A percentile compares a stretch with the other conserved stretches of the same genome.
phyloP scores from a whole-genome alignment of 2,113 vertebrate genomes.

The Toxotes jaculatrix region DNA sequence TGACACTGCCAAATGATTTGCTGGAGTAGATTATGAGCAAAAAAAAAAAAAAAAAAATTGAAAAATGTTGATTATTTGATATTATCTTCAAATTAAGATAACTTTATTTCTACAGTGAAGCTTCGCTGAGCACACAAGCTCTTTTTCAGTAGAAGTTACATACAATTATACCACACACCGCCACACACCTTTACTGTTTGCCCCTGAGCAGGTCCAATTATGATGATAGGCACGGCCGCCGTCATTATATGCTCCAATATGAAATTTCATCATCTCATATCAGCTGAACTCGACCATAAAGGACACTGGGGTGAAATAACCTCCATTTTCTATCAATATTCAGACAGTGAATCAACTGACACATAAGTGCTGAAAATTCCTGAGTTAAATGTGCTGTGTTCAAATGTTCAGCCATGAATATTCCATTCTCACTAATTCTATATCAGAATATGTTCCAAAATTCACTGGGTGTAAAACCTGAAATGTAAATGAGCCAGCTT shows the following conservation, averaged over 20 bases:
- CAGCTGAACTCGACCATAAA: constrained; percentile 57
- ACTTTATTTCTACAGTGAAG: not conserved
- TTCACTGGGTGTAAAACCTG: not conserved
- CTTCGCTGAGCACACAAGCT: constrained; percentile 20
- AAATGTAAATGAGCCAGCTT: constrained; percentile 51
- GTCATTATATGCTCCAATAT: constrained; percentile 43
- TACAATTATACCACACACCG: constrained; percentile 25
- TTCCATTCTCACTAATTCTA: constrained; percentile 18
- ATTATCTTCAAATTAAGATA: constrained; percentile 13
- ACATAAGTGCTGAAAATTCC: constrained; percentile 11
- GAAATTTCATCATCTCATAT: constrained; percentile 65
- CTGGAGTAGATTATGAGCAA: constrained; percentile 3
- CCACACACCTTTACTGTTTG: constrained; percentile 37
- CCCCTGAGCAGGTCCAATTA: constrained; percentile 48
- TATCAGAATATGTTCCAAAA: constrained; percentile 17
- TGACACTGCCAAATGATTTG: constrained; percentile 14
- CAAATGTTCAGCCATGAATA: constrained; percentile 12
- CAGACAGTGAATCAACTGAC: constrained; percentile 17
- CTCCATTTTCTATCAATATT: constrained; percentile 52
- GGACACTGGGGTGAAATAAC: constrained; percentile 55
- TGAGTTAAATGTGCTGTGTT: constrained; percentile 46
- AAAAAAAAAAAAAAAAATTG: not conserved
- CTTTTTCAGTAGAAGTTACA: not conserved
- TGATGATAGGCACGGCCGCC: constrained; percentile 19
- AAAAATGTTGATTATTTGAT: constrained; percentile 33